A percentile compares a stretch with the other conserved stretches of the same genome.
These are phyloP conservation scores for Telenomus remus DNA, from an alignment of 1,140 invertebrate species.

Conservation along the genomic window DNA sequence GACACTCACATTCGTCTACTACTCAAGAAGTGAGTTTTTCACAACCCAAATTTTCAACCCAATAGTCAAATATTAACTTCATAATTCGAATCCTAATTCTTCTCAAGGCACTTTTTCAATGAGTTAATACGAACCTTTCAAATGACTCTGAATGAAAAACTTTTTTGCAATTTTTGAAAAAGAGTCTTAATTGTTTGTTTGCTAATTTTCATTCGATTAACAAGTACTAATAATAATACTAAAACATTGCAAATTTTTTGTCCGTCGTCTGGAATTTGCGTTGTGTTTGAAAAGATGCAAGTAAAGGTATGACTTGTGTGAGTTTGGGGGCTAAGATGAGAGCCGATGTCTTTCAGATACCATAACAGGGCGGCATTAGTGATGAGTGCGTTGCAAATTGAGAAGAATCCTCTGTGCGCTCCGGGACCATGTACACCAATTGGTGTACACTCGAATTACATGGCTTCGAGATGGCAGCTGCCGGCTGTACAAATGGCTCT, in stretches of 20 bases:
- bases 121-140: no score
- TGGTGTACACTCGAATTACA: constrained; percentile 71
- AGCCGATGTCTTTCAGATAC: constrained; percentile 81
- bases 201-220: no score
- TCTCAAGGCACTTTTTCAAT: no score
- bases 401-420: constrained; percentile 92
- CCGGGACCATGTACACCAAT: constrained; percentile 82
- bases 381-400: constrained; percentile 93
- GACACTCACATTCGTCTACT: constrained; percentile 91
- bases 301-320: not conserved
- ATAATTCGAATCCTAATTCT: not conserved
- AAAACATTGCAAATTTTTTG: no score
- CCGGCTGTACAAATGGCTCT: constrained; percentile 75
- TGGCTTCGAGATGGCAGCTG: constrained; percentile 75
- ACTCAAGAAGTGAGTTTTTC: constrained; percentile 86
- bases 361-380: constrained; percentile 94
- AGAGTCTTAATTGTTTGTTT: no score
- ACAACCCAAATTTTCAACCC: not conserved
- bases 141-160: no score
- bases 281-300: not conserved
- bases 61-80: not conserved
- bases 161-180: no score
- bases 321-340: constrained; percentile 63
- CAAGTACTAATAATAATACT: no score
- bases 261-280: no score